phyloP scores from a whole-genome alignment of 2,888 invertebrate genomes.

The Lomographa bimaculata region DNA sequence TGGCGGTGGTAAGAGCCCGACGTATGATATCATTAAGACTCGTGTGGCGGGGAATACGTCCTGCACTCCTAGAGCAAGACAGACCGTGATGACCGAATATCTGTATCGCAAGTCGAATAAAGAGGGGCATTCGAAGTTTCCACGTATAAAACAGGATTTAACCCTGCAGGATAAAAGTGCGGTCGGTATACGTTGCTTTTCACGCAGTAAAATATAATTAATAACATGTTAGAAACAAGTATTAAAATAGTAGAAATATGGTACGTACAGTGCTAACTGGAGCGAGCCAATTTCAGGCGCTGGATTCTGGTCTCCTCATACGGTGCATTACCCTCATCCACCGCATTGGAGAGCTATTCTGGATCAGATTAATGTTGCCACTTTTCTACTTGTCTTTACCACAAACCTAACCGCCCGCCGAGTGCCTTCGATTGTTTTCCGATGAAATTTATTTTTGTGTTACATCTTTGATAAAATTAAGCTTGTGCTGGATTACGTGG shows the following conservation, averaged over 20 bases:
- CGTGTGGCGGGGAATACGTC: too few species aligned
- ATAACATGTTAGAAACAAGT: too few species aligned
- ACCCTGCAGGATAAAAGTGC: conserved; percentile 46
- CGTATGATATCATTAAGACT: too few species aligned
- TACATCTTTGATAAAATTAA: too few species aligned
- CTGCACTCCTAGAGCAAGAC: too few species aligned
- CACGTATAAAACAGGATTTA: conserved; percentile 45
- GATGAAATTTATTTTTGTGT: conserved; percentile 10
- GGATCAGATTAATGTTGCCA: conserved; percentile 81
- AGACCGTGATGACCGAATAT: too few species aligned
- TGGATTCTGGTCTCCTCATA: conserved; percentile 69
- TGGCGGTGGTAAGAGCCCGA: too few species aligned
- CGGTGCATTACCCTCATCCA: conserved; percentile 78
- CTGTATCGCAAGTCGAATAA: conserved; percentile 31
- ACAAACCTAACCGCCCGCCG: conserved; percentile 49
- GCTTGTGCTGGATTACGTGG: too few species aligned
- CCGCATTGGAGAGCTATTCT: conserved; percentile 77
- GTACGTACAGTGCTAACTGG: conserved; percentile 33
- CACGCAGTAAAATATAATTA: conserved; percentile 12
- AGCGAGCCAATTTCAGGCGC: conserved; percentile 51
- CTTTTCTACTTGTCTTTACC: conserved; percentile 76
- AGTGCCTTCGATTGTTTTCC: conserved; percentile 40
- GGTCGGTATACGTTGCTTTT: conserved; percentile 33
- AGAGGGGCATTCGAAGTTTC: conserved; percentile 41
- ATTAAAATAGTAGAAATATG: too few species aligned